Conservation (phyloP, 1,140 invertebrate species). For the Cotesia chilonis region DNA sequence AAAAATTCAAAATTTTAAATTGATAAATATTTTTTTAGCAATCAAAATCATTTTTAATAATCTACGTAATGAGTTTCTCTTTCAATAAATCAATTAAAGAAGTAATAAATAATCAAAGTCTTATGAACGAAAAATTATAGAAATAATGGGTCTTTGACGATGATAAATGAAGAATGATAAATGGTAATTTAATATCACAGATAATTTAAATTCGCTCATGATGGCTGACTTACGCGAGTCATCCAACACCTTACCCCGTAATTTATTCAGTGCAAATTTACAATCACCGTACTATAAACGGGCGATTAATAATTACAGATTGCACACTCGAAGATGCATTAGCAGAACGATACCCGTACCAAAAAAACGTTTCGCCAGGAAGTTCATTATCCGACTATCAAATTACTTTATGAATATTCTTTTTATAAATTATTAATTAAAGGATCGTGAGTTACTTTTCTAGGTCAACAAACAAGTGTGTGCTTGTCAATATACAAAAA, state of each 20-base stretch:
- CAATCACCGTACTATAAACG: conserved; percentile 15
- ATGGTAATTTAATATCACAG: too few relatives aligned
- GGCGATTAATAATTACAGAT: conserved; percentile 22
- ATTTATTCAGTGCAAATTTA: conserved; percentile 28
- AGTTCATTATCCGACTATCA: conserved; percentile 15
- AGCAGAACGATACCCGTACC: background rate
- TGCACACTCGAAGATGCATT: background rate
- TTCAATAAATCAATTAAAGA: too few relatives aligned
- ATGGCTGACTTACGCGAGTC: too few relatives aligned
- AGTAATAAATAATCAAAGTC: too few relatives aligned
- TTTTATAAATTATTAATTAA: background rate
- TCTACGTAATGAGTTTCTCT: too few relatives aligned
- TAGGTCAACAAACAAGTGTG: conserved; percentile 12
- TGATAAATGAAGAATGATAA: too few relatives aligned
- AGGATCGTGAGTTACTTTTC: background rate
- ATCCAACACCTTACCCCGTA: conserved; percentile 23
- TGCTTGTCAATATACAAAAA: background rate
- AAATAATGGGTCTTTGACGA: too few relatives aligned
- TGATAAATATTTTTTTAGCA: too few relatives aligned
- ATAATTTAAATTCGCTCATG: too few relatives aligned
- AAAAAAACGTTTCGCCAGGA: background rate
- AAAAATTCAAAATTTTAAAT: too few relatives aligned
- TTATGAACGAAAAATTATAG: too few relatives aligned
- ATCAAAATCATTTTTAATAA: too few relatives aligned
- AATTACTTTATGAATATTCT: conserved; percentile 7